phyloP scores from a whole-genome alignment of 1,140 invertebrate genomes.

The Saccostrea echinata region DNA sequence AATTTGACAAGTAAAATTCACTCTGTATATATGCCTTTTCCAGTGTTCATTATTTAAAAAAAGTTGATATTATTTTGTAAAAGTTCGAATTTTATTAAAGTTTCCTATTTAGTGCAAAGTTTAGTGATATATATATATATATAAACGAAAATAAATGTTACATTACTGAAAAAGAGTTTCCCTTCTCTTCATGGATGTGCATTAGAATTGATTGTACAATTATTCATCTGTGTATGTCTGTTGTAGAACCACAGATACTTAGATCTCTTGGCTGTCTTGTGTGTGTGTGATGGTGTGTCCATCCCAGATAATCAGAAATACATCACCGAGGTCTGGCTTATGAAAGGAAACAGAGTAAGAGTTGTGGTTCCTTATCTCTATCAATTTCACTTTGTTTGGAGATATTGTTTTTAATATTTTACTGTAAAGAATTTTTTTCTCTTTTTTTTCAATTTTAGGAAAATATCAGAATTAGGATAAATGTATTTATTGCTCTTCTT shows the following conservation, averaged over 20 bases:
- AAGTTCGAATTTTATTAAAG: too few relatives aligned
- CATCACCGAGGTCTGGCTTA: slow-evolving; percentile 76
- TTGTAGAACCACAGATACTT: slow-evolving; percentile 76
- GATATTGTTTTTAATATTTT: too few relatives aligned
- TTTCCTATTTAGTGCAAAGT: neutral
- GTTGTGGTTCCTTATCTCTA: neutral
- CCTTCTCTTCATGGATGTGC: neutral
- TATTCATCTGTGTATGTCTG: neutral
- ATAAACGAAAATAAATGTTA: too few relatives aligned
- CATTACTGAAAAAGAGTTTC: too few relatives aligned
- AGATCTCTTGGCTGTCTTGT: slow-evolving; percentile 76
- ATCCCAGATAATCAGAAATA: slow-evolving; percentile 78
- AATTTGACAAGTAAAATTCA: neutral
- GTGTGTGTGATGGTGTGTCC: slow-evolving; percentile 77
- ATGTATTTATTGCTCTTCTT: neutral
- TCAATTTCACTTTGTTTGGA: too few relatives aligned
- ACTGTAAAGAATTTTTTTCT: too few relatives aligned
- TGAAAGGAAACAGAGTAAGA: slow-evolving; percentile 67
- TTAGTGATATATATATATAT: neutral
- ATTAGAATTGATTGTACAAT: neutral
- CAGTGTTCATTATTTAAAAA: neutral
- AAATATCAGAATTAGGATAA: too few relatives aligned
- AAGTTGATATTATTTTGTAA: too few relatives aligned
- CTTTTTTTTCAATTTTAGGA: too few relatives aligned
- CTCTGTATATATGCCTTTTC: neutral